Evolutionary conservation across 2,888 invertebrate genomes (phyloP).

Genomic region (Euproctis similis): DNA sequence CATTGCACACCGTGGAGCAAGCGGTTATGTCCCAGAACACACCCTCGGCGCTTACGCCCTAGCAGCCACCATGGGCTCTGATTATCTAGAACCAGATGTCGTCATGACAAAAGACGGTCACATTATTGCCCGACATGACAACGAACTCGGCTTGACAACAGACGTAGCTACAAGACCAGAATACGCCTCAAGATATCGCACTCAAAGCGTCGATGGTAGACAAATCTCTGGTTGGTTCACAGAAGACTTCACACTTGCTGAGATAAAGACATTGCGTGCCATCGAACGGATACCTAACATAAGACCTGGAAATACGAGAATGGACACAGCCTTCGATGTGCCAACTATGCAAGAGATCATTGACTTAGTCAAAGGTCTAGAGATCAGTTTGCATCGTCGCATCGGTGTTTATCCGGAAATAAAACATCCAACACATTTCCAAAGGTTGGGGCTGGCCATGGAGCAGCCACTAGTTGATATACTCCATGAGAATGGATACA

Average conservation of each 20-base stretch:
- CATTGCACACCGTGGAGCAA: conserved; percentile 61
- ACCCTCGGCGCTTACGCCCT: conserved; percentile 62
- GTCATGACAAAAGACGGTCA: conserved; percentile 61
- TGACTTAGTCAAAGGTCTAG: conserved; percentile 52
- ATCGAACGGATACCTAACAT: conserved; percentile 53
- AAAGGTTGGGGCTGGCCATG: conserved; percentile 48
- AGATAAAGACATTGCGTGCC: conserved; percentile 54
- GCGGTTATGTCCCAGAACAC: conserved; percentile 64
- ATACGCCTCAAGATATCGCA: conserved; percentile 48
- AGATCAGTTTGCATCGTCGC: conserved; percentile 40
- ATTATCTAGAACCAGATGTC: conserved; percentile 62
- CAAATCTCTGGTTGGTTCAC: conserved; percentile 55
- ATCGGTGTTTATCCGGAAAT: conserved; percentile 65
- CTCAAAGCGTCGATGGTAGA: conserved; percentile 46
- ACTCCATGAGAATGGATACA: conserved; percentile 52
- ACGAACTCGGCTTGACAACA: conserved; percentile 53
- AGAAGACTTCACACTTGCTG: conserved; percentile 62
- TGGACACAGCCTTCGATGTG: conserved; percentile 47
- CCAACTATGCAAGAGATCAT: conserved; percentile 64
- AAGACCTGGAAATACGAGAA: conserved; percentile 56
- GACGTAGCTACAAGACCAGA: conserved; percentile 47
- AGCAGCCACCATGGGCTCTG: conserved; percentile 60
- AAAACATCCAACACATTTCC: conserved; percentile 57
- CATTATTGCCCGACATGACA: conserved; percentile 60
- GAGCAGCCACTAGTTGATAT: conserved; percentile 49